A percentile compares a stretch with the other conserved stretches of the same genome.
Evolutionary conservation across 2,113 vertebrate species (phyloP).

Genomic region (Corydoras sp.): DNA sequence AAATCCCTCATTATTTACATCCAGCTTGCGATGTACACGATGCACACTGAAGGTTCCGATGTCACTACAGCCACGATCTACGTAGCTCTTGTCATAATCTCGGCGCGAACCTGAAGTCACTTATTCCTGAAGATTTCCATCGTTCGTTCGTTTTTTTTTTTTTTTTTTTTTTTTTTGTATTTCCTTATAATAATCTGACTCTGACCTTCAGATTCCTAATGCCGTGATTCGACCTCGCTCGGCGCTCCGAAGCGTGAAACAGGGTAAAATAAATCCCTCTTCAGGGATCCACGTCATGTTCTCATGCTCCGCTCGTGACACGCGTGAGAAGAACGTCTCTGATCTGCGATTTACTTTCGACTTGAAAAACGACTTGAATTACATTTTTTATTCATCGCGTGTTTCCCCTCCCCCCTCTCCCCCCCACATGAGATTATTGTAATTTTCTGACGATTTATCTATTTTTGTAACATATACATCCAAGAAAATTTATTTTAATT

Average conservation of each 20-base stretch:
- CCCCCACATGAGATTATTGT: conserved; percentile 46
- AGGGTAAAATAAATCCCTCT: conserved; percentile 39
- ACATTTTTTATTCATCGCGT: conserved; percentile 35
- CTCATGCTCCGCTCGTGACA: conserved; percentile 30
- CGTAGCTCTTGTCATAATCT: too few species aligned
- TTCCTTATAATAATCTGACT: neutral
- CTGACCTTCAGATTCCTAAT: neutral
- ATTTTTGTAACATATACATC: conserved; percentile 65
- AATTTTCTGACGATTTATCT: conserved; percentile 64
- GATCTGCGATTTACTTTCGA: conserved; percentile 32
- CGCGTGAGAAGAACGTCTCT: conserved; percentile 37
- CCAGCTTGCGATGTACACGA: too few species aligned
- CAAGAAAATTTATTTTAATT: too few species aligned
- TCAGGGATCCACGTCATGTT: conserved; percentile 26
- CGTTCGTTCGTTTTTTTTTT: too few species aligned
- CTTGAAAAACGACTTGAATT: conserved; percentile 43
- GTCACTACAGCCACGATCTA: too few species aligned
- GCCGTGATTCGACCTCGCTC: conserved; percentile 9
- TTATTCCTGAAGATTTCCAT: too few species aligned
- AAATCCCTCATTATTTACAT: too few species aligned
- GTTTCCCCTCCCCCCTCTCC: conserved; percentile 29
- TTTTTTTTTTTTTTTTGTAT: too few species aligned
- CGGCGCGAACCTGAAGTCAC: too few species aligned
- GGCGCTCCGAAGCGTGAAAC: conserved; percentile 28
- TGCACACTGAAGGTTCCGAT: too few species aligned